Base-by-base conservation (phyloP, 92 coral and sea anemone genomes). In the Pocillopora meandrina region DNA sequence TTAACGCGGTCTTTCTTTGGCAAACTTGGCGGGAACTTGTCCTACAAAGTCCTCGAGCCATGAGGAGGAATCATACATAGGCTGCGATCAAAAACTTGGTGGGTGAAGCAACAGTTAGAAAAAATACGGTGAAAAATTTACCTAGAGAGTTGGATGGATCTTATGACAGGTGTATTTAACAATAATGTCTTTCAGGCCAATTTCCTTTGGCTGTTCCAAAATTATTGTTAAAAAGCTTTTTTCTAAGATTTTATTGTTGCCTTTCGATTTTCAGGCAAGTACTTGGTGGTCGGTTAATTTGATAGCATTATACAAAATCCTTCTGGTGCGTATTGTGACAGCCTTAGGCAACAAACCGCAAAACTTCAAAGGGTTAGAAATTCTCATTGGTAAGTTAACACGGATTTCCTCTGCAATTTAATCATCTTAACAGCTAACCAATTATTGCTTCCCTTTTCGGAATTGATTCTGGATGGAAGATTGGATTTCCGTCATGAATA, bases 31-130 rank as follows among this genome's bases (percentile, higher is more conserved):
- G 6, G 84, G 66, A 4, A 58, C 23, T 0, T 75, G 84, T 26
- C 67, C 67, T 10, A 34, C 75, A 19, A 11, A 2, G 10, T 18
- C 55, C 23, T 2, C 31, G 14, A 10, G 1, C 14, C 42, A 47
- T 47, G 3, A 17, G 9, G 3, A 14, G 10, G 2, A 10, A 0
- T 13, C 35, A 14, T 9, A 3, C 4, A 52, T 1, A 14, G 84
- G 84, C 26, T 56, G 66, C 57, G 75, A 80, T 67, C 84, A 80
- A 19, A 67, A 26, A 47, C 57, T 80, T 55, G 67, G 84, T 80
- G 52, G 52, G 52, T 42, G 52, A 3, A 42, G 52, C 52, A 42
- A 42, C 52, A 42, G 8, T 26, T 42, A 42, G 52, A 42, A 42
- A 7, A 42, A 42, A 80, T 74, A 1, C 12, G 23, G 12, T 9